These are phyloP conservation scores for Oceanodroma tethys DNA, from an alignment of 2,113 vertebrate genomes.

Conservation along the genomic window DNA sequence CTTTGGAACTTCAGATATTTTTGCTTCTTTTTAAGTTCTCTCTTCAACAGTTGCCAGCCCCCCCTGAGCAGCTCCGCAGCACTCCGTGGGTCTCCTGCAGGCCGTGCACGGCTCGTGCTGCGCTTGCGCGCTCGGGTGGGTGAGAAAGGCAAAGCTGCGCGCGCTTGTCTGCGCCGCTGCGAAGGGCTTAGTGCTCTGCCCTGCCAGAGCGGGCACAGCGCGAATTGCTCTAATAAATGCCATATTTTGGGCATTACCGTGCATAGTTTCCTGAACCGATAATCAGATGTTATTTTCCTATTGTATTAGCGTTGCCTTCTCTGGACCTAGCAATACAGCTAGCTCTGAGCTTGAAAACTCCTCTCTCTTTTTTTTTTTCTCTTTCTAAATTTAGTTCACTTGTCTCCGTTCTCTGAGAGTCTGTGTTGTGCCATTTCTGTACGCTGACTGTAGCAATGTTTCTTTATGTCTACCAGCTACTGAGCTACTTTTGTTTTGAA, in stretches of 20 bases:
- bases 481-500: neutral
- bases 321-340: neutral
- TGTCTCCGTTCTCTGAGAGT: neutral
- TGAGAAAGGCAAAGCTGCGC: neutral
- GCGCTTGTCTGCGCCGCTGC: neutral
- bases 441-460: neutral
- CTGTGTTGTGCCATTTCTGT: neutral
- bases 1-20: neutral
- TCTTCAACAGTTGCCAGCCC: neutral
- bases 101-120: neutral
- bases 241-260: neutral
- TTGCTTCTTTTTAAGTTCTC: neutral
- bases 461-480: neutral
- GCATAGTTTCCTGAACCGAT: neutral
- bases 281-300: neutral
- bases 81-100: neutral
- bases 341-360: neutral
- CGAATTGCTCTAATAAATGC: neutral
- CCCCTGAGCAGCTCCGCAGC: neutral
- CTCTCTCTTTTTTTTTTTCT: neutral
- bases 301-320: neutral
- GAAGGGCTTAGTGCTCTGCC: neutral
- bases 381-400: neutral
- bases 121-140: rapidly evolving
- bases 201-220: neutral